Evolutionary conservation across 2,888 invertebrate species (phyloP).

Genomic region (Cephus runcator): DNA sequence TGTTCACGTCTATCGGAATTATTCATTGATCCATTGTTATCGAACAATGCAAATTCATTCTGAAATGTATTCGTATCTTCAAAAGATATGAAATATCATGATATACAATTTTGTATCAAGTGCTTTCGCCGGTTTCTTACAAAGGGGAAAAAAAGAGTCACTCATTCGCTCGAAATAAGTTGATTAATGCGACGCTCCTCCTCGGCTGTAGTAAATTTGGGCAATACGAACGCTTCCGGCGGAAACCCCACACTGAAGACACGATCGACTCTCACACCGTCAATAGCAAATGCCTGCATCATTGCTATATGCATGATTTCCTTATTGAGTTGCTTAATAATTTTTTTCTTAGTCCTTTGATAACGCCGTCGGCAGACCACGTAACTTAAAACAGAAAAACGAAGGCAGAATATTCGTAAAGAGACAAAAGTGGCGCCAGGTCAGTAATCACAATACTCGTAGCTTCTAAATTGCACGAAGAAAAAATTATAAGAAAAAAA

Average conservation of each 20-base stretch:
- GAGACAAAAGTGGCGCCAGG: background rate
- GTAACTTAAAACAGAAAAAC: slow-evolving; percentile 65
- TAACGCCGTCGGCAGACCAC: slow-evolving; percentile 75
- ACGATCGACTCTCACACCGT: slow-evolving; percentile 73
- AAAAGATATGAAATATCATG: background rate
- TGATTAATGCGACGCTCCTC: slow-evolving; percentile 39
- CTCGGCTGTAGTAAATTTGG: slow-evolving; percentile 43
- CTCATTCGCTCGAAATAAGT: slow-evolving; percentile 25
- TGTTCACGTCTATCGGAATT: background rate
- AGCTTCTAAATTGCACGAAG: background rate
- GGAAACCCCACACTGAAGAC: slow-evolving; percentile 69
- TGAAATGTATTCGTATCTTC: background rate
- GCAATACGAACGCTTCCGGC: slow-evolving; percentile 38
- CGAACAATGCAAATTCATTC: background rate
- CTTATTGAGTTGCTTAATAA: slow-evolving; percentile 68
- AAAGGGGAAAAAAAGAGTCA: background rate
- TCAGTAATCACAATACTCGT: too few species aligned
- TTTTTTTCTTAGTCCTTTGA: slow-evolving; percentile 66
- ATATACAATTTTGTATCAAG: background rate
- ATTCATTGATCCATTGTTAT: background rate
- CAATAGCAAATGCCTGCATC: slow-evolving; percentile 73
- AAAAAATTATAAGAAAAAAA: background rate
- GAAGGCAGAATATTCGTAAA: background rate
- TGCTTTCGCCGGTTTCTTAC: background rate
- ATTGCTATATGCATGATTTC: slow-evolving; percentile 73